Base-by-base conservation (phyloP, 2,113 vertebrate species). In the Opisthocomus hoazin region DNA sequence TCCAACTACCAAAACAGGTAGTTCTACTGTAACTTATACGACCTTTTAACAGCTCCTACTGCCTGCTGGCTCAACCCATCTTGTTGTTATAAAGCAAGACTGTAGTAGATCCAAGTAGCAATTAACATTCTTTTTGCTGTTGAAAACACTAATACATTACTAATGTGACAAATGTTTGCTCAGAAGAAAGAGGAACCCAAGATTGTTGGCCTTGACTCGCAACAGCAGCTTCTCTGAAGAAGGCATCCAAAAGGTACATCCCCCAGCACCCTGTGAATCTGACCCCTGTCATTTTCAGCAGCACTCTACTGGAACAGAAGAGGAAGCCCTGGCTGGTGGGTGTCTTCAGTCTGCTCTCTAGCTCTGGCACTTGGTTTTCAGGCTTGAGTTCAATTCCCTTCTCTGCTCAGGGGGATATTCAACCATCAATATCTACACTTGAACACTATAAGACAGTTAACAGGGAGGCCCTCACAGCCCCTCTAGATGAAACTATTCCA, bases 181-280 rank as follows among this genome's bases (percentile, higher is more conserved):
- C 29, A 48, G 32, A 84, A 69, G 20, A 85, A 15, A 0, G 6
- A 51, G 11, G 69, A 89, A 69, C 15, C 12, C 1, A 5, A 34
- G 41, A 23, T 27, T 21, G 45, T 58, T 66, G 1, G 19, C 60
- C 12, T 65, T 3, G 1, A 61, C 22, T 70, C 30, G 41, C 24
- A 60, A 60, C 10, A 54, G 22, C 8, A 74, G 18, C 36, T 89
- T 3, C 54, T 81, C 69, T 66, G 32, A 84, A 20, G 23, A 78
- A 74, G 5, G 13, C 4, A 10, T 26, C 36, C 45, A 81, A 77
- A 76, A 61, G 0, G 0, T 15, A 57, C 29, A 24, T 53, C 16
- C 30, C 26, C 10, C 43, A 91, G 51, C 65, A 63, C 0, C 0
- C n/a, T 1, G 4, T 22, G 34, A 61, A 53, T 39, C 36, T 74